phyloP scores from a whole-genome alignment of 2,113 vertebrate genomes.

The Dasyurus viverrinus region DNA sequence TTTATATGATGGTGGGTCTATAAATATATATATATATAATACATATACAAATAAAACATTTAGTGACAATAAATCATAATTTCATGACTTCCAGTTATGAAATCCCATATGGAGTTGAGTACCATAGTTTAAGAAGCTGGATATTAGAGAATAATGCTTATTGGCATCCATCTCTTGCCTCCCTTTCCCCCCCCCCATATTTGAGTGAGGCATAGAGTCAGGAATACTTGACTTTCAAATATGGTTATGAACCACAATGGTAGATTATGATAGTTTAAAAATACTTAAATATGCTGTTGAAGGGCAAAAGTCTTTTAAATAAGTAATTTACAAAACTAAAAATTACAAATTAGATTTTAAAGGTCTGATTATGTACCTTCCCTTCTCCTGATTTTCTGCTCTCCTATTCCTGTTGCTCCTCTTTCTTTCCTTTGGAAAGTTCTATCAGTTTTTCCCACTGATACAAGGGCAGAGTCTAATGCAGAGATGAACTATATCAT shows the following conservation, averaged over 20 bases:
- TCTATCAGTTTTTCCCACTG: not conserved
- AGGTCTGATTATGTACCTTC: not conserved
- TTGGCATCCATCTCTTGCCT: not conserved
- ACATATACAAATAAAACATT: no score
- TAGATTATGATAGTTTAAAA: not conserved
- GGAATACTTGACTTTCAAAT: not conserved
- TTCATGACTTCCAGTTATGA: no score
- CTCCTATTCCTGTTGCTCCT: not conserved
- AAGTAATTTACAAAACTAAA: not conserved
- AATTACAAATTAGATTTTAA: not conserved
- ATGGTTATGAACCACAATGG: not conserved
- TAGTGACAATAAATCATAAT: no score
- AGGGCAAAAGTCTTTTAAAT: not conserved
- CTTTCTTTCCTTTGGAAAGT: not conserved
- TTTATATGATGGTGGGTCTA: no score
- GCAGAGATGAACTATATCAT: not conserved
- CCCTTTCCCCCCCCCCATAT: accelerated
- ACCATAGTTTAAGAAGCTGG: no score
- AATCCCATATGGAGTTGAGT: no score
- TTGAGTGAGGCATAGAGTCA: not conserved
- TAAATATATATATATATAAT: no score
- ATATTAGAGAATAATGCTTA: not conserved
- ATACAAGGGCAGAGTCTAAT: not conserved
- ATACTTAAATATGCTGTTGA: not conserved
- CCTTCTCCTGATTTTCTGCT: not conserved